Evolutionary conservation across 2,888 invertebrate genomes (phyloP), one percentile per base, ranked within the genome.

Genomic region (Eulithis prunata): DNA sequence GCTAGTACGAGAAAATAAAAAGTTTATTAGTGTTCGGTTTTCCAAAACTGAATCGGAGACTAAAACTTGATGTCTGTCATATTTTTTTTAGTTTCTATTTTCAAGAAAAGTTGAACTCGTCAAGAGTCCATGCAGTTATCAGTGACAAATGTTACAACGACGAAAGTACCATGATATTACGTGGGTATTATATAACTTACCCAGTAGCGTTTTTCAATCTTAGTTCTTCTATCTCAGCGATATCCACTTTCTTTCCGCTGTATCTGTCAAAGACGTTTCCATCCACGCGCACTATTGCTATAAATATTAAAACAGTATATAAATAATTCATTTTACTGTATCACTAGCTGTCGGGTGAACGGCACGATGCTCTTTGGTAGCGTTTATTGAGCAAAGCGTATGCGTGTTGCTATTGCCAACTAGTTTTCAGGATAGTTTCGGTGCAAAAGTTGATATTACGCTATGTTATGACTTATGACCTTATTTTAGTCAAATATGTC

Each of bases 231-330:
- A 73, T 71, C 63, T 77, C 73, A 4, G 71, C 75, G 3, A 75
- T 71, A n/a, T 84, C 80, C 47, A 85, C 65, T 76, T 82, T 82
- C 55, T 84, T 81, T 21, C 87, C 90, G 66, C 79, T 84, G 67
- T 79, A 85, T 67, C 84, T 80, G 69, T 89, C 85, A 77, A 80
- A 90, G 38, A 80, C 36, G 8, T 57, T 74, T 43, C 79, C 79
- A 36, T 78, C 74, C 60, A 72, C 80, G 57, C 62, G 74, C 72
- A 80, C 71, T 71, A 81, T 70, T 49, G 72, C 77, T 64, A 79
- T 71, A 69, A 83, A 79, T 76, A 86, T 70, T 69, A 84, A 76
- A 63, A 68, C 45, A 8, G 59, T 68, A 62, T 66, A 75, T 75
- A 81, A 75, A 77, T 73, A 75, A 76, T 76, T 76, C 81, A 81